phyloP scores from a whole-genome alignment of 1,140 invertebrate species.

The Bilobella aurantiaca region DNA sequence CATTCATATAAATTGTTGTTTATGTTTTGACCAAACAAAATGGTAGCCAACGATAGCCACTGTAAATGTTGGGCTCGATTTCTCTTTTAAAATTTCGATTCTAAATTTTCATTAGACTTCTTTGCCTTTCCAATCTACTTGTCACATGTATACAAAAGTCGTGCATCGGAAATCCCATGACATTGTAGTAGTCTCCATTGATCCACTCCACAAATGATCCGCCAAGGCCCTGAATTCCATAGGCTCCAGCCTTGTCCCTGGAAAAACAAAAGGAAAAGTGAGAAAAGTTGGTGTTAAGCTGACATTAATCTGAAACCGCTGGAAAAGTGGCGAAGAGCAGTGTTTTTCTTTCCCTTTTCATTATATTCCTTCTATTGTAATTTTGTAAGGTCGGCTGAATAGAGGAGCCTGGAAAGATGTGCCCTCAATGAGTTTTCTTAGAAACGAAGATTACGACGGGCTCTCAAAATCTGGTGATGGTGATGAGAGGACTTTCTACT shows the following conservation, averaged over 20 bases:
- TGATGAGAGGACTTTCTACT: neutral
- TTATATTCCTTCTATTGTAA: too few species aligned
- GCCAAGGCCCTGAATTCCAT: conserved; percentile 84
- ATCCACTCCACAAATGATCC: conserved; percentile 74
- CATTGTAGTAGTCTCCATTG: conserved; percentile 83
- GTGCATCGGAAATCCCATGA: conserved; percentile 84
- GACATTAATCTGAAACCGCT: too few species aligned
- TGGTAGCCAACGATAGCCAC: too few species aligned
- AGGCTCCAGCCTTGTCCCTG: conserved; percentile 88
- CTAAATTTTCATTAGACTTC: too few species aligned
- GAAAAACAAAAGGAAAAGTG: neutral
- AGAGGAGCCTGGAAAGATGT: neutral
- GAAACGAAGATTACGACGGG: neutral
- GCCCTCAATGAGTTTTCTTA: neutral
- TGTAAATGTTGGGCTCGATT: too few species aligned
- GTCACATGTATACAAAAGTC: conserved; percentile 56
- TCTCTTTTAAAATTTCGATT: too few species aligned
- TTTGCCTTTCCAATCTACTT: neutral
- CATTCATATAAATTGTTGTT: too few species aligned
- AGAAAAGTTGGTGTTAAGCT: neutral
- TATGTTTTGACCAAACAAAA: too few species aligned
- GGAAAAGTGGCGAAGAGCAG: too few species aligned
- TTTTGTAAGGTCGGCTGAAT: too few species aligned
- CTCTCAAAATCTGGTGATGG: neutral
- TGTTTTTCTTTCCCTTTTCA: too few species aligned